These are phyloP conservation scores for Dendropsophus ebraccatus DNA, from an alignment of 2,113 vertebrate genomes.

Conservation along the genomic window DNA sequence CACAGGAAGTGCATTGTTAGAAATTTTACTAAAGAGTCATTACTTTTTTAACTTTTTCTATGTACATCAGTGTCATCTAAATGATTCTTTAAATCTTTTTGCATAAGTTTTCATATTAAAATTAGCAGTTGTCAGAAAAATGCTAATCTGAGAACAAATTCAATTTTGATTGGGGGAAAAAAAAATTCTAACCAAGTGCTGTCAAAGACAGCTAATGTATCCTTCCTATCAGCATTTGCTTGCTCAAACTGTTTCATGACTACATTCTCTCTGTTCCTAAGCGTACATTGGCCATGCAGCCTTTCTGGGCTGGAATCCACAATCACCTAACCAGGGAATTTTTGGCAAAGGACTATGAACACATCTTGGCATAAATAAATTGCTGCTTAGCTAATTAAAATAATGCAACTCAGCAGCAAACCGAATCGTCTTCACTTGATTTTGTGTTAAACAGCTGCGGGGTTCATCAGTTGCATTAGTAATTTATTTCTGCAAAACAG, in stretches of 20 bases:
- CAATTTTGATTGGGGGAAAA: not conserved
- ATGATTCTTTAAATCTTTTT: not conserved
- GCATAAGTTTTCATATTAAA: not conserved
- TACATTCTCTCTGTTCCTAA: constrained; percentile 30
- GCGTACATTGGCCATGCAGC: constrained; percentile 37
- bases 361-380: constrained; percentile 56
- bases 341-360: constrained; percentile 44
- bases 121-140: not conserved
- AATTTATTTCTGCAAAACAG: constrained; percentile 54
- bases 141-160: constrained; percentile 6
- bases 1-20: too few relatives aligned
- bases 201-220: not conserved
- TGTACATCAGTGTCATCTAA: not conserved
- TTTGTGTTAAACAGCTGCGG: constrained; percentile 55
- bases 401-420: constrained; percentile 55
- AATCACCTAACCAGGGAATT: constrained; percentile 54
- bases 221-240: not conserved
- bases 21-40: too few relatives aligned
- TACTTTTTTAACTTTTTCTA: too few relatives aligned
- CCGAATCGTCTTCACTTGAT: constrained; percentile 49
- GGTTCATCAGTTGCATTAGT: constrained; percentile 53
- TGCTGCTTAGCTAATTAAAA: constrained; percentile 54
- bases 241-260: constrained; percentile 29
- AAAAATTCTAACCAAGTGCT: not conserved
- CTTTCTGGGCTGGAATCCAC: constrained; percentile 50